Conservation (phyloP, 2,888 invertebrate genomes). For the Cecidostiba fungosa region DNA sequence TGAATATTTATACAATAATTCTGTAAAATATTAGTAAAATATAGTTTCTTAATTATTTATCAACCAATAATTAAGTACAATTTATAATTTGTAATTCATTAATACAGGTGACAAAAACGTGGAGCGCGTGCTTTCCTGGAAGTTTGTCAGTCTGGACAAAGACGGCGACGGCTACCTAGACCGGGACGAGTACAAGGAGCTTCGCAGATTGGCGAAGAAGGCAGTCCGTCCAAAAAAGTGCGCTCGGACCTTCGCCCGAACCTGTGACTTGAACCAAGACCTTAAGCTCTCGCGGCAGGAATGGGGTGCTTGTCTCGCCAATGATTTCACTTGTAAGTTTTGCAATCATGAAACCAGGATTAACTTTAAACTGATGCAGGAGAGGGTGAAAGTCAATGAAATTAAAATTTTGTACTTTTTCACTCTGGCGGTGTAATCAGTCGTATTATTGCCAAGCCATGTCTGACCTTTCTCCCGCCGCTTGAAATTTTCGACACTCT, state of each 20-base stretch:
- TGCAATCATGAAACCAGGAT: too few species aligned
- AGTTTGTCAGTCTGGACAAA: slow-evolving; percentile 91
- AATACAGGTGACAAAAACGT: slow-evolving; percentile 75
- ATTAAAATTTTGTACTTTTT: too few species aligned
- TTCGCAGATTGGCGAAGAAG: slow-evolving; percentile 91
- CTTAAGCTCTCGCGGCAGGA: slow-evolving; percentile 89
- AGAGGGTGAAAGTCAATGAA: too few species aligned
- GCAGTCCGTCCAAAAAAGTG: slow-evolving; percentile 94
- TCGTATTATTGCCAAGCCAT: too few species aligned
- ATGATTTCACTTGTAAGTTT: slow-evolving; percentile 91
- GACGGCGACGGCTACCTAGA: slow-evolving; percentile 90
- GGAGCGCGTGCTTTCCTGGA: slow-evolving; percentile 90
- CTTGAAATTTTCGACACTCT: too few species aligned
- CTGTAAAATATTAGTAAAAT: too few species aligned
- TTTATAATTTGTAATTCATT: background rate
- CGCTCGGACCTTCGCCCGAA: slow-evolving; percentile 92
- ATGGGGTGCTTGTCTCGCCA: slow-evolving; percentile 93
- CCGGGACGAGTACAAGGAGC: slow-evolving; percentile 90
- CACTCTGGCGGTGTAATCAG: too few species aligned
- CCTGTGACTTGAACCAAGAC: slow-evolving; percentile 93
- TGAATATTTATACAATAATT: too few species aligned
- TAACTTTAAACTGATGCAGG: background rate
- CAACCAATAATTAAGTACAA: background rate
- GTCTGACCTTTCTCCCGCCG: too few species aligned
- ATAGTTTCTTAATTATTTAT: too few species aligned